A percentile compares a stretch with the other conserved stretches of the same genome.
Evolutionary conservation across 2,888 invertebrate species (phyloP).

Genomic region (Bombylius major): DNA sequence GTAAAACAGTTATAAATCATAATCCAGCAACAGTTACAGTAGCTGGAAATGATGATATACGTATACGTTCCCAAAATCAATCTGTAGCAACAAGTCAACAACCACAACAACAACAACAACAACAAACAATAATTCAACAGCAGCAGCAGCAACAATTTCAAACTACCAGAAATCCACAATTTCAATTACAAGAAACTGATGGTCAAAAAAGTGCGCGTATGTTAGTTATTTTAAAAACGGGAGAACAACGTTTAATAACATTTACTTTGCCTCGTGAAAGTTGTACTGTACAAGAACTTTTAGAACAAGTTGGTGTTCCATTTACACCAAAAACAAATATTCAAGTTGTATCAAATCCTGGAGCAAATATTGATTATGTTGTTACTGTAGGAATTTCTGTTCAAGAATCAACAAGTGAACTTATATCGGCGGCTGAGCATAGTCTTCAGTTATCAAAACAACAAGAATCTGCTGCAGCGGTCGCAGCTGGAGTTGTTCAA

Average conservation of each 20-base stretch:
- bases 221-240: constrained; percentile 63
- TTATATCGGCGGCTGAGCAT: constrained; percentile 35
- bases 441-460: constrained; percentile 31
- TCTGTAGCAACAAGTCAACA: neutral
- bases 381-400: constrained; percentile 52
- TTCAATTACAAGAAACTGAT: constrained; percentile 27
- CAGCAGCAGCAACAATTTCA: constrained; percentile 29
- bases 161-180: constrained; percentile 27
- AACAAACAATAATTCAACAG: constrained; percentile 21
- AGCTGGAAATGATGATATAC: neutral
- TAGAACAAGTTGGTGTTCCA: constrained; percentile 62
- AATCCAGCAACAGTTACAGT: neutral
- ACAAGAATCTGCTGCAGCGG: constrained; percentile 14
- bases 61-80: neutral
- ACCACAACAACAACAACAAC: neutral
- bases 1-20: neutral
- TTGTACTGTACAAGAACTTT: constrained; percentile 67
- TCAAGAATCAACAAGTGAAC: constrained; percentile 32
- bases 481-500: constrained; percentile 8
- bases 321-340: constrained; percentile 58
- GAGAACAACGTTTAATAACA: constrained; percentile 69
- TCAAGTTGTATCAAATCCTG: constrained; percentile 59
- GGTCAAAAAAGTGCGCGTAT: constrained; percentile 51
- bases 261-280: constrained; percentile 71
- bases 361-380: constrained; percentile 65